Base-by-base conservation (phyloP, 2,797 vertebrate species). In the Pagetopsis macropterus region DNA sequence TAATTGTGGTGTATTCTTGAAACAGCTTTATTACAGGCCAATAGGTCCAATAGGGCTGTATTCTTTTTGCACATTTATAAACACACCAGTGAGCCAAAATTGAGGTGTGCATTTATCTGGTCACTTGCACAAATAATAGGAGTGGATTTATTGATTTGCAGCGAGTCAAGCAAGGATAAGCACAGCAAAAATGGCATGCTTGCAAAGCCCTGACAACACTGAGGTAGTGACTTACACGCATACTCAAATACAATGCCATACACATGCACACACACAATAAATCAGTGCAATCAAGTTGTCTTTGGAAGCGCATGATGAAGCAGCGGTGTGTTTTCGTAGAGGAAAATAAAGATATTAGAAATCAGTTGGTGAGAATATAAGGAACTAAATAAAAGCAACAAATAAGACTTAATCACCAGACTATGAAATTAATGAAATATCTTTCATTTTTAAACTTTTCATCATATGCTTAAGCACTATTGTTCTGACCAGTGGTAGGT, bases 111-210 rank as follows among this genome's bases (percentile, higher is more conserved):
- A 70, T 83, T 81, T 79, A 76, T 87, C 72, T 79, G 78, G 70
- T 70, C 69, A 67, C 65, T 76, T 70, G 27, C 66, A 65, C 81
- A 79, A 76, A 88, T 60, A 80, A 75, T 76, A 63, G 65, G 65
- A 63, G 61, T 67, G 37, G 54, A 76, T 80, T 81, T 70, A 86
- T 75, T 81, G 68, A 88, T 84, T 82, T 69, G 67, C 70, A 45
- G 56, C 17, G 44, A 67, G 46, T 15, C 9, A 37, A 16, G 65
- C 54, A 50, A 5, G 58, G 56, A 76, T 79, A 70, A 79, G 79
- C 44, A 31, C 61, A 56, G 55, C 43, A 66, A 67, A 83, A 84
- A 72, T 74, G 65, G 19, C 63, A 55, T 11, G 46, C 66, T 71
- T 59, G 61, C 79, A 87, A 79, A 76, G 74, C 23, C 56, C 9